Conservation (phyloP, 1,140 invertebrate species). For the Drosophila nannoptera region DNA sequence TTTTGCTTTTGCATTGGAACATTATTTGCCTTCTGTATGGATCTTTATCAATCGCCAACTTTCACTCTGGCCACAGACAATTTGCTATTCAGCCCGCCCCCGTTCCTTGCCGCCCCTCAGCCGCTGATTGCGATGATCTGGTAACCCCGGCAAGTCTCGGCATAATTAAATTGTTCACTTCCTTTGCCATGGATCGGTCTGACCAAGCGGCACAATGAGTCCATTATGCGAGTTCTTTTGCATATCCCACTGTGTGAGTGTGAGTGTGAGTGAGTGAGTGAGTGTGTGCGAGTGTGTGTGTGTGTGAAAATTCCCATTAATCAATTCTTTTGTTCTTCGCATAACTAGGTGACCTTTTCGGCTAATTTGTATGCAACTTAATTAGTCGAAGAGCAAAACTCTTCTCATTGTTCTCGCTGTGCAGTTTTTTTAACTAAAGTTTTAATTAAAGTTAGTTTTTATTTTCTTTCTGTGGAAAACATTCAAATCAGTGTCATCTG, state of each 20-base stretch:
- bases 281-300: conserved; percentile 23
- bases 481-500: too few species aligned
- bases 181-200: conserved; percentile 43
- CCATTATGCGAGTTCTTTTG: conserved; percentile 60
- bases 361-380: conserved; percentile 51
- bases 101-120: conserved; percentile 1
- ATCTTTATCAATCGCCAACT: conserved; percentile 45
- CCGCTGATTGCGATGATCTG: conserved; percentile 39
- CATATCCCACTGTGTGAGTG: conserved; percentile 16
- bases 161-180: conserved; percentile 72
- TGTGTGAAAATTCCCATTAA: conserved; percentile 68
- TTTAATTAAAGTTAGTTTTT: not conserved
- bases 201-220: conserved; percentile 54
- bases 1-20: conserved; percentile 4
- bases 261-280: conserved; percentile 3
- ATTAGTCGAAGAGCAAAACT: conserved; percentile 40
- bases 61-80: conserved; percentile 59
- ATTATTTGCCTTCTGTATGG: conserved; percentile 24
- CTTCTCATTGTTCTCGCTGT: not conserved
- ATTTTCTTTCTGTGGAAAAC: too few species aligned
- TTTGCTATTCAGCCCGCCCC: conserved; percentile 38
- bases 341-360: conserved; percentile 66
- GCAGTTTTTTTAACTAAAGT: not conserved
- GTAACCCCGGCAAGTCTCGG: conserved; percentile 50
- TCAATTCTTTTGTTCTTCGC: conserved; percentile 71